Percentiles rank a stretch among this genome's conserved stretches.
Conservation (phyloP, 2,888 invertebrate genomes). For the Mechanitis messenoides region DNA sequence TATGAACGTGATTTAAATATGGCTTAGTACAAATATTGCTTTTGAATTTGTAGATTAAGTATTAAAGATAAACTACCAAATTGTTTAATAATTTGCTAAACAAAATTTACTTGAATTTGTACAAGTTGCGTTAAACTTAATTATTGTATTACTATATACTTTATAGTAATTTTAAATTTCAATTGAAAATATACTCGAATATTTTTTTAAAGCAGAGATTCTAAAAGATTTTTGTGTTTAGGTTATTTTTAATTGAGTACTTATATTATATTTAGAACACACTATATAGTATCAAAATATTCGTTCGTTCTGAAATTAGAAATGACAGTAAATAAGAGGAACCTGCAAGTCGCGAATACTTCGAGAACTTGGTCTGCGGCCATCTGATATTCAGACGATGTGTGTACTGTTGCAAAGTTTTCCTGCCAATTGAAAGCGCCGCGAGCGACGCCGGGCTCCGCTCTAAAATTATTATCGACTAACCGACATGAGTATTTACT, state of each 20-base stretch:
- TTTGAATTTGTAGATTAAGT: neutral
- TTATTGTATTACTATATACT: too few relatives aligned
- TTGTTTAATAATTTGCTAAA: too few relatives aligned
- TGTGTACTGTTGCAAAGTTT: conserved; percentile 46
- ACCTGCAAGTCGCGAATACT: conserved; percentile 69
- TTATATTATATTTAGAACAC: too few relatives aligned
- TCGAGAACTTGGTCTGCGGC: conserved; percentile 71
- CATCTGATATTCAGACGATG: conserved; percentile 52
- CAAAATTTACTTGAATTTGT: too few relatives aligned
- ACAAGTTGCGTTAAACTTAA: too few relatives aligned
- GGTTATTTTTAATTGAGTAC: too few relatives aligned
- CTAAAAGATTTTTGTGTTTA: too few relatives aligned
- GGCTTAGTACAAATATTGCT: conserved; percentile 17
- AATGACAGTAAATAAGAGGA: conserved; percentile 63
- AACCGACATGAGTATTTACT: conserved; percentile 73
- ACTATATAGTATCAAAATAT: too few relatives aligned
- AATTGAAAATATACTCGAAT: too few relatives aligned
- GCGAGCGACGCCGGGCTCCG: conserved; percentile 53
- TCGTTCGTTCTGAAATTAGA: conserved; percentile 7
- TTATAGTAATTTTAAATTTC: too few relatives aligned
- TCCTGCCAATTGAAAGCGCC: conserved; percentile 54
- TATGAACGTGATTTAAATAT: neutral
- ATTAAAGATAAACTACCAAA: neutral
- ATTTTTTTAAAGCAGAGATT: too few relatives aligned
- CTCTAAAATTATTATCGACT: conserved; percentile 63